Evolutionary conservation across 2,888 invertebrate species (phyloP).

Genomic region (Caprella mutica): DNA sequence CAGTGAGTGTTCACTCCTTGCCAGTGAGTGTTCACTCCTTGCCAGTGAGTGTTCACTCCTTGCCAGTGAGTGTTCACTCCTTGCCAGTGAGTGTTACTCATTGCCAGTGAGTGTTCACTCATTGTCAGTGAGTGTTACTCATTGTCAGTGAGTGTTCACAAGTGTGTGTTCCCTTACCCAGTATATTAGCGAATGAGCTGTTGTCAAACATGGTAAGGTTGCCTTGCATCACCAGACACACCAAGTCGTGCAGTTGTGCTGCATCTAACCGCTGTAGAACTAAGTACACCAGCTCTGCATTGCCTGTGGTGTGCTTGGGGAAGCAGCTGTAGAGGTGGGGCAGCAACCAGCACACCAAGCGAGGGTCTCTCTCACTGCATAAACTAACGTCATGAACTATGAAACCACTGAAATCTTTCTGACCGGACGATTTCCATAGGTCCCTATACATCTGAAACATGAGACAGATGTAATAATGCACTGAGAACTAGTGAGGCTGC

Average conservation of each 20-base stretch:
- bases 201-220: slow-evolving; percentile 49
- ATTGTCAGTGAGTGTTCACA: neutral
- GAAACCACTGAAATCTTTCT: slow-evolving; percentile 31
- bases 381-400: slow-evolving; percentile 43
- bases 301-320: slow-evolving; percentile 72
- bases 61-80: too few relatives aligned
- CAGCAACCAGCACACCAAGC: slow-evolving; percentile 79
- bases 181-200: slow-evolving; percentile 37
- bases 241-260: slow-evolving; percentile 73
- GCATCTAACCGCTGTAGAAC: slow-evolving; percentile 85
- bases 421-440: slow-evolving; percentile 28
- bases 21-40: too few relatives aligned
- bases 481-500: too few relatives aligned
- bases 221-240: slow-evolving; percentile 82
- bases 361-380: slow-evolving; percentile 78
- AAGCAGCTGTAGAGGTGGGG: slow-evolving; percentile 87
- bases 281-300: slow-evolving; percentile 72
- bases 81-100: too few relatives aligned
- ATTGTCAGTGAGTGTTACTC: too few relatives aligned
- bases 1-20: too few relatives aligned
- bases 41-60: too few relatives aligned
- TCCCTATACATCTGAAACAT: slow-evolving; percentile 30
- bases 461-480: neutral
- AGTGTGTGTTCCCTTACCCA: slow-evolving; percentile 28
- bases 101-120: too few relatives aligned